These are phyloP conservation scores for Muscina levida DNA, from an alignment of 2,888 invertebrate genomes.

Conservation along the genomic window DNA sequence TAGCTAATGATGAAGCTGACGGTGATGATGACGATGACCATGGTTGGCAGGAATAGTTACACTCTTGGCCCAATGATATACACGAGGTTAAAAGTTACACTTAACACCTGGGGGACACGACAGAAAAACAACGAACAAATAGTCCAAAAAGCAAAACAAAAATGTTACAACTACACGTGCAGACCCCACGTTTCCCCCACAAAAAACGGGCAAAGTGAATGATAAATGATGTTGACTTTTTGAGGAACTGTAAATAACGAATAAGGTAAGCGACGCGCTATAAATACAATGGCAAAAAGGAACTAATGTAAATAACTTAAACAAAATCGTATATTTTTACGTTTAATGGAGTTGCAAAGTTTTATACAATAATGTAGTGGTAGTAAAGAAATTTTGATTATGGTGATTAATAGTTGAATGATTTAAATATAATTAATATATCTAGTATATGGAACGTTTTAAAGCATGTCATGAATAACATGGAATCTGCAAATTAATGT, in stretches of 20 bases:
- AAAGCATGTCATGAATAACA: too few species aligned
- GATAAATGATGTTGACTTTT: constrained; percentile 26
- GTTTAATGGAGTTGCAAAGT: background rate
- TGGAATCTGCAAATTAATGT: too few species aligned
- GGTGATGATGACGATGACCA: background rate
- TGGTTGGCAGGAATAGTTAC: constrained; percentile 15
- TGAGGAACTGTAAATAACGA: background rate
- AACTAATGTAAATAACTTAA: background rate
- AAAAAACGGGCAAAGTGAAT: background rate
- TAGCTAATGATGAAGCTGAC: too few species aligned
- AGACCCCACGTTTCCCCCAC: background rate
- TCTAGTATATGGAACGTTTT: too few species aligned
- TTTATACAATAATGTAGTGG: too few species aligned
- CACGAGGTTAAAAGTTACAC: constrained; percentile 55
- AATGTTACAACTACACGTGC: background rate
- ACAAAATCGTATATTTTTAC: background rate
- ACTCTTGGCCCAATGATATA: background rate
- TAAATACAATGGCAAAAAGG: background rate
- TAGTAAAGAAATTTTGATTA: too few species aligned
- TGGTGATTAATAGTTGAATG: too few species aligned
- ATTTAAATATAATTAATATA: too few species aligned
- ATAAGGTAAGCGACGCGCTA: too few species aligned
- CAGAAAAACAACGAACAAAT: too few species aligned
- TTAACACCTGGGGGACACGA: constrained; percentile 14
- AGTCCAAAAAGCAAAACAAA: background rate